Base-by-base conservation (phyloP, 2,113 vertebrate species). In the Anser brachyrhynchus region DNA sequence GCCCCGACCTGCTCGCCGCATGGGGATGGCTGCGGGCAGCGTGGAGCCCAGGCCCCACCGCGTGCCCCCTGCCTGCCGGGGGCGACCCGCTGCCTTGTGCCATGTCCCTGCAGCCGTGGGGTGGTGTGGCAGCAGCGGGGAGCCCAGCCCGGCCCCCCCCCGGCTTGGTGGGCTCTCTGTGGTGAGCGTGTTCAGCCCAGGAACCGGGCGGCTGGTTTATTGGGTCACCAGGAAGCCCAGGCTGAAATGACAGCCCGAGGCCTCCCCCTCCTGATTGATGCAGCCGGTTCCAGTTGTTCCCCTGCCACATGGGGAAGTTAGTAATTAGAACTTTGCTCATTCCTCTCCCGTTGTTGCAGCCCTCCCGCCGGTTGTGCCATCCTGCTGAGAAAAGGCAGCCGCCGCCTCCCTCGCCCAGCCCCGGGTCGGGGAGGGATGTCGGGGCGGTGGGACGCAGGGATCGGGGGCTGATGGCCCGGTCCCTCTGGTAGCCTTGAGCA, bases 1-100 rank as follows among this genome's bases (percentile, higher is more conserved):
- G 6, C 37, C 5, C 16, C 0, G 12, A 13, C 16, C 33, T 2
- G 25, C 51, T 57, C 13, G 0, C 3, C 0, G 65, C 26, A 9
- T 57, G 57, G 37, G 55, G 51, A 18, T 19, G 46, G 46, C 19
- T 10, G 46, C 2, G 9, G 46, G 6, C 46, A 22, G 46, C 46
- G 11, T 3, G 46, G 46, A 49, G 46, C 46, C 20, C 46, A 22
- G 20, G 46, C 46, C 46, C 46, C 20, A 18, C 46, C 5, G 20
- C 20, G 3, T 49, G 46, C 5, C 46, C 46, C 46, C 20, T 22
- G 46, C 46, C 46, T 49, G 16, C 43, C 3, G 5, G 10, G 46
- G 46, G 46, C 22, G 46, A 49, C 46, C 29, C 0, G 11, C 62
- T 39, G 29, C 7, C 52, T 7, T 5, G 1, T 54, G 43, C 9